phyloP scores from a whole-genome alignment of 2,113 vertebrate species.

The Bos javanicus region DNA sequence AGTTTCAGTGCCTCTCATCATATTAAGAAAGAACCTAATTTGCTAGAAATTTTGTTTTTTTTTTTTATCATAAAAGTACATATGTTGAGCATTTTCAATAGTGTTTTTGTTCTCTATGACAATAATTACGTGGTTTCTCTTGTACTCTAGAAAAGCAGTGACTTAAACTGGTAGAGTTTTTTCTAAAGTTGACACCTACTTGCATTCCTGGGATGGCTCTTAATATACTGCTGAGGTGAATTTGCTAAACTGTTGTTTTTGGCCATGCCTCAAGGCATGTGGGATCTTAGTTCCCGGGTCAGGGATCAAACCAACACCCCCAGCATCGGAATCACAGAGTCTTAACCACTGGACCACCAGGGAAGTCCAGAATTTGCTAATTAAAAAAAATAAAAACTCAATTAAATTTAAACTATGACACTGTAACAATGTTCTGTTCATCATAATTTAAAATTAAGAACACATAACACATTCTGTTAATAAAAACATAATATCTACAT shows the following conservation, averaged over 20 bases:
- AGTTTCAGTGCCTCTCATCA: background rate
- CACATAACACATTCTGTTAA: background rate
- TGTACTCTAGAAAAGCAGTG: background rate
- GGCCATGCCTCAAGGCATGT: background rate
- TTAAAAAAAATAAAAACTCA: background rate
- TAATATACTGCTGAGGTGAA: background rate
- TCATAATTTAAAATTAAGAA: conserved; percentile 6
- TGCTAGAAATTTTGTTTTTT: background rate
- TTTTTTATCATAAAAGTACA: background rate
- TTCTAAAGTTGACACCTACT: background rate
- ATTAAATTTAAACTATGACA: conserved; percentile 5
- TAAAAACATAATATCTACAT: background rate
- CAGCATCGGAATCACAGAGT: background rate
- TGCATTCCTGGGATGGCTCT: background rate
- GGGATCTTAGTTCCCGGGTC: background rate
- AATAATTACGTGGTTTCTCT: background rate
- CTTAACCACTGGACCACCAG: background rate
- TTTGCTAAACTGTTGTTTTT: background rate
- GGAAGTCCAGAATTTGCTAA: background rate
- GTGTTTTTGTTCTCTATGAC: conserved; percentile 5
- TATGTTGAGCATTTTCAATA: conserved; percentile 30
- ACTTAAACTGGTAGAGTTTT: conserved; percentile 5
- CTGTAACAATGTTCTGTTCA: background rate
- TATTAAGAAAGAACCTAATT: background rate
- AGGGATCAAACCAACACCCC: background rate